Evolutionary conservation across 2,113 vertebrate species (phyloP), one percentile per base, ranked within the genome.

Genomic region (Astatoreochromis straeleni): DNA sequence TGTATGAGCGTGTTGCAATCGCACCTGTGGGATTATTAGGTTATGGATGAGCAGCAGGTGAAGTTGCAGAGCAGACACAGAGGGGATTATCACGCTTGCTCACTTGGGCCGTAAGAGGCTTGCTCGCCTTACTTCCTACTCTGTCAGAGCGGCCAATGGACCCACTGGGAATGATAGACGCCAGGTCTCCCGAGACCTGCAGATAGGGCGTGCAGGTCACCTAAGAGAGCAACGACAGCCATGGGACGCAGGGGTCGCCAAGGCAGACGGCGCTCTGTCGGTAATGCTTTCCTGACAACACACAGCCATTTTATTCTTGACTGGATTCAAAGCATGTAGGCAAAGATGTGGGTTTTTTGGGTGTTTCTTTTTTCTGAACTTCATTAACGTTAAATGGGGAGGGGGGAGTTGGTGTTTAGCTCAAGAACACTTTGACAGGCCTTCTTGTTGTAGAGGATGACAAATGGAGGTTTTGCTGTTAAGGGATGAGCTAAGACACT

Each of bases 31-130:
- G 95, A 95, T 96, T 94, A 96, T 63, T 85, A 78, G 81, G 82
- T 85, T 93, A 83, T 92, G 94, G 95, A 90, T 96, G 96, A 97
- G 91, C 82, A 81, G 90, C 86, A 94, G 94, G 94, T 93, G 91
- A 96, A 96, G 93, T 95, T 97, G 96, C 96, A 93, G 95, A 96
- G 93, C 93, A 92, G 94, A 96, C 95, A 96, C 88, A 91, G 84
- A 89, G 51, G 87, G 94, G 96, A 96, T 97, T 96, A 97, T 31
- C 40, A 40, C 81, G 92, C 70, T 85, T 68, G 75, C 75, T 92
- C 85, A 86, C 86, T 89, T 60, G 53, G 85, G 16, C 68, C 31
- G 7, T 95, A 95, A 96, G 94, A 95, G 89, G 95, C 95, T 96
- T 96, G 95, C 86, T 87, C 45, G 83, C 68, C 81, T 89, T 88